A percentile compares a stretch with the other conserved stretches of the same genome.
Conservation (phyloP, 1,140 invertebrate genomes). For the Hestina assimilis region DNA sequence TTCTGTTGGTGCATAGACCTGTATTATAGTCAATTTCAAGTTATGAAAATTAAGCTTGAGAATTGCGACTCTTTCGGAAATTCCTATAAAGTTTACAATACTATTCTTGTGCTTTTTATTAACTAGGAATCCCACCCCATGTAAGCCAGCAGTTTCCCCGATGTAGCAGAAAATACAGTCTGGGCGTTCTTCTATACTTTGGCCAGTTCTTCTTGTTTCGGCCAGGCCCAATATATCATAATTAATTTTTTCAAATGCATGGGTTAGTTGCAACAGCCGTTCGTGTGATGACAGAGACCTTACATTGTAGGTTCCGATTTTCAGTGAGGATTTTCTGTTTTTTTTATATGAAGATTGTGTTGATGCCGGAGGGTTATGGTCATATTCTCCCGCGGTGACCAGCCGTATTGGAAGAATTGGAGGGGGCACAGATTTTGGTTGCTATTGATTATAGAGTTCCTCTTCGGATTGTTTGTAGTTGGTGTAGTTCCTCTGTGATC, state of each 20-base stretch:
- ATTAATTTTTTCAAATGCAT: neutral
- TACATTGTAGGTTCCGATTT: slow-evolving; percentile 6
- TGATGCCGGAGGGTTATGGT: no score
- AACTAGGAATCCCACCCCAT: neutral
- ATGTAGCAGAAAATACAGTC: neutral
- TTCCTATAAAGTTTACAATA: neutral
- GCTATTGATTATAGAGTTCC: no score
- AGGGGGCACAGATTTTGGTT: no score
- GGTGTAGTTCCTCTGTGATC: no score
- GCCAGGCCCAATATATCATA: neutral
- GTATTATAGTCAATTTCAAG: neutral
- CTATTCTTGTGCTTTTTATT: neutral
- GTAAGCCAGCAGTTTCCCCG: neutral
- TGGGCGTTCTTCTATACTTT: neutral
- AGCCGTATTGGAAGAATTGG: no score
- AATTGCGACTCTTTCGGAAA: neutral
- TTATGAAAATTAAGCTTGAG: neutral
- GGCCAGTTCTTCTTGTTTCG: neutral
- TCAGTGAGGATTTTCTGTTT: no score
- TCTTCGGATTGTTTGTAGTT: no score
- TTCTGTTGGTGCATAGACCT: neutral
- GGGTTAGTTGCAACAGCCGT: neutral
- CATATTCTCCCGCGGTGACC: no score
- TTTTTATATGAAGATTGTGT: no score
- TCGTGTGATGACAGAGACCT: neutral